Percentiles rank a stretch among this genome's conserved stretches.
Evolutionary conservation across 2,797 vertebrate species (phyloP).

Genomic region (Cryptoprocta ferox): DNA sequence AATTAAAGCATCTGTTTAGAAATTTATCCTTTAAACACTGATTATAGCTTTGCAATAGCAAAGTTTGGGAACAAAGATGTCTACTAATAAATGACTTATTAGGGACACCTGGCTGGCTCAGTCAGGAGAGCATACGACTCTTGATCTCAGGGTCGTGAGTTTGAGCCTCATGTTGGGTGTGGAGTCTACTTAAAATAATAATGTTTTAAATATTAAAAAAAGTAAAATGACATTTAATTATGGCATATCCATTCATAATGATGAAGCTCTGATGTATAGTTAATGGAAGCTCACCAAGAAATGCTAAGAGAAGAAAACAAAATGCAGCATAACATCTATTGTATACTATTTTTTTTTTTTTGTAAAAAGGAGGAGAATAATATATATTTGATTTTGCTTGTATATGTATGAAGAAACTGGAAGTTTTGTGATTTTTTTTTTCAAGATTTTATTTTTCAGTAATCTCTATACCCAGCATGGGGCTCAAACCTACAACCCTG

Average conservation of each 20-base stretch:
- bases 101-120: too few species aligned
- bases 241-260: background rate
- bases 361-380: background rate
- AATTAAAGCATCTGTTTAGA: slow-evolving; percentile 8
- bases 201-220: too few species aligned
- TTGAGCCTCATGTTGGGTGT: too few species aligned
- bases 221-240: background rate
- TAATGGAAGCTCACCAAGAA: background rate
- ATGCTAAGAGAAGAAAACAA: background rate
- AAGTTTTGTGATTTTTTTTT: background rate
- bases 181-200: too few species aligned
- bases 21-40: background rate
- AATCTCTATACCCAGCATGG: too few species aligned
- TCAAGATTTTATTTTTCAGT: too few species aligned
- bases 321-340: background rate
- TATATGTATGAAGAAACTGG: background rate
- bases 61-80: slow-evolving; percentile 24
- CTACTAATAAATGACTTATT: background rate
- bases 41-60: slow-evolving; percentile 3
- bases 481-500: background rate
- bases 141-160: too few species aligned
- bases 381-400: slow-evolving; percentile 2
- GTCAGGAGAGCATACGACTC: too few species aligned
- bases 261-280: background rate
- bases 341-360: background rate